These are phyloP conservation scores for Chinchilla lanigera DNA, from an alignment of 2,113 vertebrate species.

Conservation along the genomic window DNA sequence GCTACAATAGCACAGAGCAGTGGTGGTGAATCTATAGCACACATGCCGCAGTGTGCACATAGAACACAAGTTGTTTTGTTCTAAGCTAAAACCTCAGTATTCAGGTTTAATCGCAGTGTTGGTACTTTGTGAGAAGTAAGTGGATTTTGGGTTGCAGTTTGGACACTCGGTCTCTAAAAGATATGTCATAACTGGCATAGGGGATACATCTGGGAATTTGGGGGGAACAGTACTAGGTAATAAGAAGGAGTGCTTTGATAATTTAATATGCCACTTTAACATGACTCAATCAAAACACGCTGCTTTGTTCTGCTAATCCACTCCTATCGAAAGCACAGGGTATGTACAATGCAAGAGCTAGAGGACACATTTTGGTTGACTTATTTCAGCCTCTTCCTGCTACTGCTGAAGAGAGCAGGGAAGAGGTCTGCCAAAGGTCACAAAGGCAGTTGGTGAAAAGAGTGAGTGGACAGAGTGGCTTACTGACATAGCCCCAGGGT, in stretches of 20 bases:
- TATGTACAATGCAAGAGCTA: background rate
- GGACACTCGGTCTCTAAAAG: background rate
- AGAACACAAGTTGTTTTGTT: background rate
- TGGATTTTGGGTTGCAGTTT: background rate
- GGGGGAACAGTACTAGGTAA: background rate
- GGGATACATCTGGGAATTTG: background rate
- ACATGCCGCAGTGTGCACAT: background rate
- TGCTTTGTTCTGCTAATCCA: background rate
- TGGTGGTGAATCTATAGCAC: background rate
- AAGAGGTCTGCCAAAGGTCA: background rate
- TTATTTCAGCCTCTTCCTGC: constrained; percentile 5
- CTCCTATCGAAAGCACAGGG: background rate
- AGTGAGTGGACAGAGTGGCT: background rate
- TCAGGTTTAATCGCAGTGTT: background rate
- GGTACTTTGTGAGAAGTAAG: background rate
- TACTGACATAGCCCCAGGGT: background rate
- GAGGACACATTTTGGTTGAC: background rate
- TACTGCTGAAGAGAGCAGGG: background rate
- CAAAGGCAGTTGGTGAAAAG: background rate
- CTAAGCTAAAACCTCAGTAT: background rate
- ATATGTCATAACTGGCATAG: background rate
- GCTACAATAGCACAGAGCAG: background rate
- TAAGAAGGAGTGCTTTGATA: constrained; percentile 11
- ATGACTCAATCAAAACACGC: background rate
- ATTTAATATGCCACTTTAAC: constrained; percentile 30